phyloP scores from a whole-genome alignment of 2,888 invertebrate genomes.

The Amphiduros pacificus region DNA sequence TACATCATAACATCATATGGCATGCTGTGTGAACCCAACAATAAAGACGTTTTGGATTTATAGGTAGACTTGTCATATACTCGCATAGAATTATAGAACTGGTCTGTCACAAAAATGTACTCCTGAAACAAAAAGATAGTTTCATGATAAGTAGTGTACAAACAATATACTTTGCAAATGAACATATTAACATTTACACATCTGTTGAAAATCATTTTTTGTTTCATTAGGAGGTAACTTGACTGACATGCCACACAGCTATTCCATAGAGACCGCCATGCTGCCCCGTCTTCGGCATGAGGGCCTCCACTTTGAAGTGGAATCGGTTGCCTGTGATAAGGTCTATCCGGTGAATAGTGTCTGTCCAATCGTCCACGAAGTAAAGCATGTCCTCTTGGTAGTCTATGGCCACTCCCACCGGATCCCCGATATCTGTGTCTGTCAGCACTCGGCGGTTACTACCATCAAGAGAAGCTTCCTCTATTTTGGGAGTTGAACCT shows the following conservation, averaged over 20 bases:
- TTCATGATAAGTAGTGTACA: too few species aligned
- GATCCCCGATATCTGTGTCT: constrained; percentile 6
- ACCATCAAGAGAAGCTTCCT: constrained; percentile 22
- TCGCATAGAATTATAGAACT: background rate
- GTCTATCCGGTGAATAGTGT: constrained; percentile 14
- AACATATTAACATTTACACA: background rate
- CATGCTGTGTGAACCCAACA: background rate
- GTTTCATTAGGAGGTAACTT: background rate
- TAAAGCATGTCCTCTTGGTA: constrained; percentile 19
- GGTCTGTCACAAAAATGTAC: constrained; percentile 26
- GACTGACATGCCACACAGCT: constrained; percentile 20
- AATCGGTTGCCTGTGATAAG: constrained; percentile 3
- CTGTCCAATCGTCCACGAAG: constrained; percentile 24
- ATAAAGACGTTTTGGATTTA: background rate
- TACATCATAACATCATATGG: constrained; percentile 30
- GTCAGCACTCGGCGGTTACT: constrained; percentile 4
- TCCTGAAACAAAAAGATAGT: constrained; percentile 18
- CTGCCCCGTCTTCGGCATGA: background rate
- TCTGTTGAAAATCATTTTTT: background rate
- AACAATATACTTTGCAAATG: too few species aligned
- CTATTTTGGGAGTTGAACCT: constrained; percentile 25
- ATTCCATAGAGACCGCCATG: constrained; percentile 14
- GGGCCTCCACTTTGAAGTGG: background rate
- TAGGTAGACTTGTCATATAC: background rate
- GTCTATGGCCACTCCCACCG: constrained; percentile 23